Evolutionary conservation across 1,140 invertebrate genomes (phyloP).

Genomic region (Anastatus disparis): DNA sequence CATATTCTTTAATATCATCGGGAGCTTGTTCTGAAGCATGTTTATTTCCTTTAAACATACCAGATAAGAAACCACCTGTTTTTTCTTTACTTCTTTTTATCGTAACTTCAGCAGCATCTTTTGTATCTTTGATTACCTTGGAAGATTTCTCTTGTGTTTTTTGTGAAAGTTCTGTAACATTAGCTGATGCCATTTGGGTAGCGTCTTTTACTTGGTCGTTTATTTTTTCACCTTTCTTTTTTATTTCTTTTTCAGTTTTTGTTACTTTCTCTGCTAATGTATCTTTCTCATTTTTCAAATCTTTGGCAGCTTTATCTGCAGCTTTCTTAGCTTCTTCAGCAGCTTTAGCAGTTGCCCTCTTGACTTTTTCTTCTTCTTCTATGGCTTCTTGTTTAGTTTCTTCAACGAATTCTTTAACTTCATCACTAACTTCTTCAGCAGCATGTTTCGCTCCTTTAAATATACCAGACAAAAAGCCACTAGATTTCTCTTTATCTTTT

Average conservation of each 20-base stretch:
- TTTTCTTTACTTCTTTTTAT: slow-evolving; percentile 49
- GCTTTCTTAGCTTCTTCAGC: slow-evolving; percentile 1
- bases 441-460: slow-evolving; percentile 52
- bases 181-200: slow-evolving; percentile 7
- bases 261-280: not conserved
- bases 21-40: no score
- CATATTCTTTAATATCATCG: no score
- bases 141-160: not conserved
- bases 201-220: slow-evolving; percentile 3
- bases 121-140: not conserved
- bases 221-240: not conserved
- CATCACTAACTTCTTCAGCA: slow-evolving; percentile 54
- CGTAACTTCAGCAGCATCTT: slow-evolving; percentile 45
- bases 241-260: slow-evolving; percentile 2
- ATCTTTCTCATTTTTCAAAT: slow-evolving; percentile 46
- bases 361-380: slow-evolving; percentile 42
- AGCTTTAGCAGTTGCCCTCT: slow-evolving; percentile 39
- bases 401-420: slow-evolving; percentile 55
- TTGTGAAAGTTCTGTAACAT: slow-evolving; percentile 45
- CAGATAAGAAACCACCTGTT: slow-evolving; percentile 17
- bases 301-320: slow-evolving; percentile 46
- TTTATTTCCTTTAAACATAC: slow-evolving; percentile 43
- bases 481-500: slow-evolving; percentile 41
- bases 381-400: slow-evolving; percentile 49
- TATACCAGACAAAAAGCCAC: slow-evolving; percentile 47